Base-by-base conservation (phyloP, 1,140 invertebrate genomes). In the Pectinophora gossypiella region DNA sequence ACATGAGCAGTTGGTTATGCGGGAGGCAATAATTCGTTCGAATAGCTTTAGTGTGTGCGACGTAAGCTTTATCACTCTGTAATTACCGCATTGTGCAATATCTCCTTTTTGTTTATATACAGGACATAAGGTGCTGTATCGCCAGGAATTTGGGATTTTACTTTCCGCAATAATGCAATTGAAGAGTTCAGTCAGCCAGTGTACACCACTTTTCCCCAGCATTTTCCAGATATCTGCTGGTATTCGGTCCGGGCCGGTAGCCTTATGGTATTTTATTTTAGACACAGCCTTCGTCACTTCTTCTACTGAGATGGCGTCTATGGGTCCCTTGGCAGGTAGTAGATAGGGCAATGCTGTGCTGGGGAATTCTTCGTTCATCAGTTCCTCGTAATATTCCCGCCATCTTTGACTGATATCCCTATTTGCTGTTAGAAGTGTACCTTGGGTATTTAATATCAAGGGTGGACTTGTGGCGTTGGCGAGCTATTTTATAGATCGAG, bases 331-430 rank as follows among this genome's bases (percentile, higher is more conserved):
- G n/a, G 9, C 3, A 4, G 35, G 9, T 23, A 10, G 22, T 10
- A 23, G 10, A 10, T 4, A 5, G 10, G 22, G 22, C 22, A 23
- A 38, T 5, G 4, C 19, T 3, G 16, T 19, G 42, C 42, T 44
- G 16, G 48, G 53, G 42, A 60, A 60, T 21, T 52, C 48, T 35
- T 50, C 50, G 43, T 56, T 61, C 7, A 61, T 4, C 10, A 61
- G 43, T n/a, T 55, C 16, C 18, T 46, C 12, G 22, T 53, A 56
- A 19, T 61, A 61, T 20, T 56, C 46, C 2, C 19, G 20, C 59
- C 54, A 54, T 44, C 49, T 45, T 13, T 43, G 16, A 3, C 48
- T 53, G 3, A 50, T 48, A 13, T 56, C 38, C 12, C 49, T 23
- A 13, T 49, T 45, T 19, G 12, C 9, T 15, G 38, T 54, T 15